Conservation (phyloP, 2,113 vertebrate genomes). For the Lophius piscatorius region DNA sequence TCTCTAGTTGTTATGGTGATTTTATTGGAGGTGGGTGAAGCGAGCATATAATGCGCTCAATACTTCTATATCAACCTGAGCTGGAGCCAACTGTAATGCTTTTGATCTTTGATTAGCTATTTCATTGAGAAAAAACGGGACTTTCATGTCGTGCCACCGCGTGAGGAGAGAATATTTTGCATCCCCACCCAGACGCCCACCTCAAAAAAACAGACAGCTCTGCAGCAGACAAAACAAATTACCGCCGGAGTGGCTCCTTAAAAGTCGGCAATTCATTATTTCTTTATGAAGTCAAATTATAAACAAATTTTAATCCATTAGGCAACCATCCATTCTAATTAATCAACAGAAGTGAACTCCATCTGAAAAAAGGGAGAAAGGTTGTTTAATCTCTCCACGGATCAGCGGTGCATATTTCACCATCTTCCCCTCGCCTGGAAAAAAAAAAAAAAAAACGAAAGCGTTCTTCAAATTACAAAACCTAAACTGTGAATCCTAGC, state of each 20-base stretch:
- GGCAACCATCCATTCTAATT: constrained; percentile 82
- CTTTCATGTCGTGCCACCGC: constrained; percentile 61
- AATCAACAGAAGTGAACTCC: constrained; percentile 82
- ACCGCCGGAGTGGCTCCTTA: constrained; percentile 73
- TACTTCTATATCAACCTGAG: constrained; percentile 75
- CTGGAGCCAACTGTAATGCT: constrained; percentile 67
- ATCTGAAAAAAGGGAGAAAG: constrained; percentile 77
- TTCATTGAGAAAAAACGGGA: constrained; percentile 75
- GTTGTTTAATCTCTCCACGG: constrained; percentile 77
- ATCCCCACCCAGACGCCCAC: constrained; percentile 61
- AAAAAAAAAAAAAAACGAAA: constrained; percentile 40
- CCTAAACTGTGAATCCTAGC: constrained; percentile 86
- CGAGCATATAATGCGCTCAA: constrained; percentile 65
- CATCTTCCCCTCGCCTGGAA: constrained; percentile 57
- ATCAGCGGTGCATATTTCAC: constrained; percentile 76
- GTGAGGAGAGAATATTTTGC: constrained; percentile 49
- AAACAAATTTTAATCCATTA: constrained; percentile 82
- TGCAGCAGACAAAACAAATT: constrained; percentile 73
- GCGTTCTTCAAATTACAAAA: constrained; percentile 79
- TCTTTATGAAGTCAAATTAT: constrained; percentile 80
- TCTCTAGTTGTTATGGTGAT: constrained; percentile 78
- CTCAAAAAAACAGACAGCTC: constrained; percentile 51
- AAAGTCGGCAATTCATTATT: constrained; percentile 78
- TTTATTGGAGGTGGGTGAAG: constrained; percentile 79
- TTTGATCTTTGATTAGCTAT: constrained; percentile 76